Evolutionary conservation across 2,888 invertebrate species (phyloP), one percentile per base, ranked within the genome.

Genomic region (Tetramorium bicarinatum): DNA sequence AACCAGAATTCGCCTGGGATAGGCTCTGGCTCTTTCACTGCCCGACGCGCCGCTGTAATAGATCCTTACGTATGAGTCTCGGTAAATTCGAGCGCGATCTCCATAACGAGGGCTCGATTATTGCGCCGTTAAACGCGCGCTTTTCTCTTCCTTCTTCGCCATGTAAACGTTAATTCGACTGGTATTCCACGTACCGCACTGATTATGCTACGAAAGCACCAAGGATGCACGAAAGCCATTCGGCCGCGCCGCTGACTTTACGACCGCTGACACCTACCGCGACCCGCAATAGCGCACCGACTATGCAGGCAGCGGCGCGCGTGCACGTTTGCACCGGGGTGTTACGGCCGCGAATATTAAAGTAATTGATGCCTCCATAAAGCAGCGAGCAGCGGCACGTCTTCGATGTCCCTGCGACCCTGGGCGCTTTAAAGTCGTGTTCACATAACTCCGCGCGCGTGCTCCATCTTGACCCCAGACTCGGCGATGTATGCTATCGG

Each of bases 281-380:
- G 87, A 89, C 86, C 84, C 66, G 82, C 62, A 69, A 79, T 56
- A 80, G 72, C 69, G 71, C 79, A 41, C 79, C 38, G 80, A 21
- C 59, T 76, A 44, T 52, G 81, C 62, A 62, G 54, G 54, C 75
- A 41, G 80, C 74, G 61, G 62, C 52, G 62, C 81, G 52, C 64
- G 72, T 59, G 66, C 61, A 66, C 74, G 59, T 56, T 69, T 84
- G 82, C 84, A 82, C 85, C 88, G 83, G 88, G 90, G 92, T 91
- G 92, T 92, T 92, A 92, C 92, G 91, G 91, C 90, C 92, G 89
- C 90, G 92, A 93, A 93, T 93, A 93, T 93, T 93, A 91, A 92
- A 92, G 91, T 92, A 93, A 93, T 93, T 92, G 93, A 93, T 93
- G 93, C 92, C 91, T 91, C 91, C 91, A 91, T 93, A 93, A 93